Evolutionary conservation across 2,113 vertebrate species (phyloP).

Genomic region (Hemiprocne comata): DNA sequence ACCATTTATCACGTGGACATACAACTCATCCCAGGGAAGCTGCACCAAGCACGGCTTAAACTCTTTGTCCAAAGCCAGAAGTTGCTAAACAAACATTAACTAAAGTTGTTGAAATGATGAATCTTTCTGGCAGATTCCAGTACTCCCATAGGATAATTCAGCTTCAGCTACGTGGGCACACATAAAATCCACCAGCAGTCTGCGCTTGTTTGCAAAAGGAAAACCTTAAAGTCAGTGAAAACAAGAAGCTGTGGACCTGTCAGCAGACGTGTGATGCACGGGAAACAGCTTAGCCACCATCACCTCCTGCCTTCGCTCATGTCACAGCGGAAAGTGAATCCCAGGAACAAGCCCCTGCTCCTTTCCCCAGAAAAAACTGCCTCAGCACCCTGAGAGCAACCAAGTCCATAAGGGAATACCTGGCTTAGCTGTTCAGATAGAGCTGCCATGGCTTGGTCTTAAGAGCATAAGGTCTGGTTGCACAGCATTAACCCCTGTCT

Average conservation of each 20-base stretch:
- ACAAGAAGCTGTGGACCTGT: background rate
- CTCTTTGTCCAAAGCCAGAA: background rate
- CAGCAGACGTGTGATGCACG: background rate
- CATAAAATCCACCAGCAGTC: background rate
- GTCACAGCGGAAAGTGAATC: background rate
- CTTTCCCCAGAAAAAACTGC: background rate
- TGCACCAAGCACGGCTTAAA: fast-evolving
- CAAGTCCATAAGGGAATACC: background rate
- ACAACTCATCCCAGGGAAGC: background rate
- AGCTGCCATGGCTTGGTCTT: background rate
- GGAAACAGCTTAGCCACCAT: background rate
- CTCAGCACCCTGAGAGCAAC: background rate
- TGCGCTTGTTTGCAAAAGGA: background rate
- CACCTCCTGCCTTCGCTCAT: background rate
- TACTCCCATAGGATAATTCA: background rate
- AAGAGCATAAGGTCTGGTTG: background rate
- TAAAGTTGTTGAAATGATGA: conserved; percentile 39
- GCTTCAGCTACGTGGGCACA: background rate
- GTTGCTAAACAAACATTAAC: background rate
- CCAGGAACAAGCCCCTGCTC: background rate
- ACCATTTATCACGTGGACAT: background rate
- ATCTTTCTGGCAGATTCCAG: conserved; percentile 2
- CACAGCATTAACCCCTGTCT: background rate
- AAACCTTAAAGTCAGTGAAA: conserved; percentile 15
- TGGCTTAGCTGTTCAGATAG: background rate